These are phyloP conservation scores for Acestrorhynchus altus DNA, from an alignment of 2,797 vertebrate genomes.

Conservation along the genomic window DNA sequence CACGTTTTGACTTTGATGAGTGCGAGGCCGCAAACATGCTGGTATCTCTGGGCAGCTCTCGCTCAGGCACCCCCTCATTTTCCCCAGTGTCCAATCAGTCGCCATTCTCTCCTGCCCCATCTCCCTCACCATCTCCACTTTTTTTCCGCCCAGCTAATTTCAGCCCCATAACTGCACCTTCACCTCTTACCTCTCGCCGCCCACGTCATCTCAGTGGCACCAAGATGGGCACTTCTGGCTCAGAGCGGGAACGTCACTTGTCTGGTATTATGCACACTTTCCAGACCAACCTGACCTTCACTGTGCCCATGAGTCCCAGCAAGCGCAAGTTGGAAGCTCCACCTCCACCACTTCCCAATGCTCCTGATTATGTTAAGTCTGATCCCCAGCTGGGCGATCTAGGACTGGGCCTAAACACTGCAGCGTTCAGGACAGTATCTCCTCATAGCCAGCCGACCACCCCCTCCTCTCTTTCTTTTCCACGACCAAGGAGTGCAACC, in stretches of 20 bases:
- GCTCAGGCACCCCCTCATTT: conserved; percentile 89
- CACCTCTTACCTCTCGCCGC: conserved; percentile 79
- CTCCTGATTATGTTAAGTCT: conserved; percentile 80
- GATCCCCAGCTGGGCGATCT: conserved; percentile 71
- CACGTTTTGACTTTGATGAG: conserved; percentile 92
- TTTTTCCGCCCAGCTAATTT: conserved; percentile 91
- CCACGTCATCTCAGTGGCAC: conserved; percentile 89
- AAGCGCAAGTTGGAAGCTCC: conserved; percentile 85
- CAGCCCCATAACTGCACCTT: conserved; percentile 87
- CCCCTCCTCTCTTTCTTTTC: conserved; percentile 79
- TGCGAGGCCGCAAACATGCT: conserved; percentile 94
- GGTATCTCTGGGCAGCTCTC: conserved; percentile 90
- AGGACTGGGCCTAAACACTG: conserved; percentile 66
- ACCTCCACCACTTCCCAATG: conserved; percentile 75
- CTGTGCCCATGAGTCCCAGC: conserved; percentile 92
- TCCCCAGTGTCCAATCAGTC: conserved; percentile 92
- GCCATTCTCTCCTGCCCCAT: conserved; percentile 88
- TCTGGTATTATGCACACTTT: conserved; percentile 86
- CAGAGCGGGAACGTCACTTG: conserved; percentile 83
- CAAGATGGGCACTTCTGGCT: conserved; percentile 82
- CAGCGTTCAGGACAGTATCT: conserved; percentile 84
- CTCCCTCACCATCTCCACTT: conserved; percentile 88
- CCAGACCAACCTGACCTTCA: conserved; percentile 92
- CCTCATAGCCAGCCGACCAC: conserved; percentile 82
- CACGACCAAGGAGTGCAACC: conserved; percentile 73